Base-by-base conservation (phyloP, 2,888 invertebrate genomes). In the Octodonta nipae region DNA sequence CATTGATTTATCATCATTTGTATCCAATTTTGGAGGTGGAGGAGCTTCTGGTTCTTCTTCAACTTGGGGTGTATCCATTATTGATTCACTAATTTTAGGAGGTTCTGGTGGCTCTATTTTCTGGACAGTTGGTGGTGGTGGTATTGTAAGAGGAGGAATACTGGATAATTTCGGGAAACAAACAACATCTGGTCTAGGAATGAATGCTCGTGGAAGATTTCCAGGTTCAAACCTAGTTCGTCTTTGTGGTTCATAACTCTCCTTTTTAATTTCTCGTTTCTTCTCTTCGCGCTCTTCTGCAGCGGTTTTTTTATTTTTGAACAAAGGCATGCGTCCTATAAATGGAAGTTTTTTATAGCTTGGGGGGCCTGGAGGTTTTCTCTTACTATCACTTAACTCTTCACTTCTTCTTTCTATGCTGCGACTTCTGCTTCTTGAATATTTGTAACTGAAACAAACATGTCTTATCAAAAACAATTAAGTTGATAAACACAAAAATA, bases 261-360 rank as follows among this genome's bases (percentile, higher is more conserved):
- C 60, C 39, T 60, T 69, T 43, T 71, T 68, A 3, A 71, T 67
- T 44, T 73, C 71, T 15, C 45, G 46, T 12, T 30, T 34, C 15
- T 43, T 43, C 55, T 68, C 65, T 44, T 68, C 66, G 38, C 65
- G 63, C 26, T 64, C 55, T 44, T 65, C 63, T 37, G 52, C 53
- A 38, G 59, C 47, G 27, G 51, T 51, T 44, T 65, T 64, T 33
- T 67, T 67, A 54, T 66, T 68, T 50, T 78, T 80, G 51, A 80
- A 82, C 7, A 86, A 70, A 0, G 86, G 86, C 76, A 86, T 78
- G 56, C 84, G 73, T 42, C 86, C 87, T 42, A 86, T 86, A 47
- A 86, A 85, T 0, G 85, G 85, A 53, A 85, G 65, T 55, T 83
- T 84, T 39, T 77, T 78, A 40, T 75, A 73, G 16, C 33, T 64